Conservation (phyloP, 2,113 vertebrate genomes). For the Arenaria interpres region DNA sequence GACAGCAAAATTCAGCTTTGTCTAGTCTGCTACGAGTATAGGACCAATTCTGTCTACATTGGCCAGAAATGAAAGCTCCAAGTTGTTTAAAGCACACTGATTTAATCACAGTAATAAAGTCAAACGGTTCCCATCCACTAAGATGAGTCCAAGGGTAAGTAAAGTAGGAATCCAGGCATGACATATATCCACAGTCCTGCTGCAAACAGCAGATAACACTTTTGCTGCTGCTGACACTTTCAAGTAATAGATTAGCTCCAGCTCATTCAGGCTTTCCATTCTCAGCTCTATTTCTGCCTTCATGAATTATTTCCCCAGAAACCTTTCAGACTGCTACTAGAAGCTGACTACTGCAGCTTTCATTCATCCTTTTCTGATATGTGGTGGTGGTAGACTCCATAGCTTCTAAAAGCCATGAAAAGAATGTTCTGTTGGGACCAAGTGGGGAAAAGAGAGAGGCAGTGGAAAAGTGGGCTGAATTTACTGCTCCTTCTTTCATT, state of each 20-base stretch:
- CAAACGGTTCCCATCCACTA: not conserved
- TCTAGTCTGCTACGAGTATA: not conserved
- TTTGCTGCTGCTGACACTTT: not conserved
- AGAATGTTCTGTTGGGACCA: not conserved
- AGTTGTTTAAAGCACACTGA: not conserved
- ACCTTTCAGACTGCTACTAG: not conserved
- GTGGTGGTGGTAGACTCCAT: not conserved
- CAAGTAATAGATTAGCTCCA: not conserved
- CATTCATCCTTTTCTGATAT: not conserved
- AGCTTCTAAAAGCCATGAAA: not conserved
- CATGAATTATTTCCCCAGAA: not conserved
- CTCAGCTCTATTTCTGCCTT: not conserved
- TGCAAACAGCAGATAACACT: conserved; percentile 19
- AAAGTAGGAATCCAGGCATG: not conserved
- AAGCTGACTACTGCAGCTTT: not conserved
- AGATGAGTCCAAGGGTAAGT: not conserved
- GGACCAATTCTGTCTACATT: not conserved
- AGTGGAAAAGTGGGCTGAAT: not conserved
- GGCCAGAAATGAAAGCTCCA: not conserved
- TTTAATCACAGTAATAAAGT: not conserved
- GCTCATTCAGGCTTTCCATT: not conserved
- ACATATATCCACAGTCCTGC: not conserved
- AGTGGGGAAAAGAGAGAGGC: not conserved
- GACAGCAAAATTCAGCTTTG: not conserved
- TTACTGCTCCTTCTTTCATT: not conserved